A percentile compares a stretch with the other conserved stretches of the same genome.
These are phyloP conservation scores for Plutella xylostella DNA, from an alignment of 2,888 invertebrate species.

Conservation along the genomic window DNA sequence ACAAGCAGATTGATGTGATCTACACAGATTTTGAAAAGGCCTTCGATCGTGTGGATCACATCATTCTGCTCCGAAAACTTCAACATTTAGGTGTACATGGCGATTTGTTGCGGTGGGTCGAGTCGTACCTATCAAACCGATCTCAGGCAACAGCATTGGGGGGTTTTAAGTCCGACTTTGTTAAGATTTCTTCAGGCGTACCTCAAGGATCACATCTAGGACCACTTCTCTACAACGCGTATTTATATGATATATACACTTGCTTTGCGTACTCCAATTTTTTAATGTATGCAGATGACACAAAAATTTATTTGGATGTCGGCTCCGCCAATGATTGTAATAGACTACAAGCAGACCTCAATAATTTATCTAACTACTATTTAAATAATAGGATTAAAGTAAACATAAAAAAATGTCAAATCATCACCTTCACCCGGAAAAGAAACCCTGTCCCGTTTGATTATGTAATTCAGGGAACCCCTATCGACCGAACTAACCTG, in stretches of 20 bases:
- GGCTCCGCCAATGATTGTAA: neutral
- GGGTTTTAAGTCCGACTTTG: neutral
- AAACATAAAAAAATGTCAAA: neutral
- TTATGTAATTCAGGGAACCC: no score
- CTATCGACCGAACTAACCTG: no score
- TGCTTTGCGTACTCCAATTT: neutral
- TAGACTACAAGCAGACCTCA: neutral
- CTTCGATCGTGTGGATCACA: no score
- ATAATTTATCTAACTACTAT: neutral
- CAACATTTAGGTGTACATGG: no score
- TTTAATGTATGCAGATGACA: no score
- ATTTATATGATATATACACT: neutral
- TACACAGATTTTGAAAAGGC: no score
- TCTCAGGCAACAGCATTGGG: conserved; percentile 1
- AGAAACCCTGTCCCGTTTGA: neutral
- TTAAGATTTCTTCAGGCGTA: neutral
- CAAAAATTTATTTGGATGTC: neutral
- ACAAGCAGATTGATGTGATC: neutral
- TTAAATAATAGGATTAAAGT: conserved; percentile 1
- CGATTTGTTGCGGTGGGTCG: conserved; percentile 1
- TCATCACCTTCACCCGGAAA: neutral
- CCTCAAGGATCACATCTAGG: neutral
- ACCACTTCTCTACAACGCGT: no score
- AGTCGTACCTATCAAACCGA: neutral
- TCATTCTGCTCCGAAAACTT: neutral